Percentiles rank a stretch among this genome's conserved stretches.
These are phyloP conservation scores for Lutjanus campechanus DNA, from an alignment of 2,797 vertebrate species.

Conservation along the genomic window DNA sequence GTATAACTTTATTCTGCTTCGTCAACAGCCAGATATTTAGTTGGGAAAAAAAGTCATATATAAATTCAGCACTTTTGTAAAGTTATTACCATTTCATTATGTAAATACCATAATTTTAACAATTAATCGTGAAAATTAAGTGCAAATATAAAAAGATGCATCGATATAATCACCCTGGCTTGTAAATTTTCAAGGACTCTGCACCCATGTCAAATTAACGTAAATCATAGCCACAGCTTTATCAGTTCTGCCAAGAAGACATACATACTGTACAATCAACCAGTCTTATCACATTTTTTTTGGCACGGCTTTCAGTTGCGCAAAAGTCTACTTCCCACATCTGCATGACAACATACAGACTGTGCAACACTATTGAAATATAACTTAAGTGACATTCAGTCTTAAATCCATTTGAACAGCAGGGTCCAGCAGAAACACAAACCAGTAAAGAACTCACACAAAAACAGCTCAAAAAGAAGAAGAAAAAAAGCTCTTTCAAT, in stretches of 20 bases:
- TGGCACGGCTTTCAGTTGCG: constrained; percentile 70
- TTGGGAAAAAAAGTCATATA: constrained; percentile 47
- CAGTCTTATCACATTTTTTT: constrained; percentile 78
- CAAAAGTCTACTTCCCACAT: constrained; percentile 51
- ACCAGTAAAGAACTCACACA: constrained; percentile 48
- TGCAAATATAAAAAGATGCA: constrained; percentile 74
- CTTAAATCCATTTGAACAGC: constrained; percentile 57
- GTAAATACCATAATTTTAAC: constrained; percentile 66
- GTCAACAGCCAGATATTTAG: constrained; percentile 64
- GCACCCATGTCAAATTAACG: no score
- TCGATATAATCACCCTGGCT: constrained; percentile 47
- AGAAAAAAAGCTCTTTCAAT: constrained; percentile 31
- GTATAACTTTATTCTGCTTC: constrained; percentile 75
- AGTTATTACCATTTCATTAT: constrained; percentile 59
- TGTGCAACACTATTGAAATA: constrained; percentile 71
- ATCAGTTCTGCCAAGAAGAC: constrained; percentile 66
- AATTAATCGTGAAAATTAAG: constrained; percentile 66
- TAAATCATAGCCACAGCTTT: constrained; percentile 52
- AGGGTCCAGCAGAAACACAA: constrained; percentile 58
- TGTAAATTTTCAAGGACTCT: constrained; percentile 5
- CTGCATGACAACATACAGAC: constrained; percentile 58
- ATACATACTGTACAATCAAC: constrained; percentile 78
- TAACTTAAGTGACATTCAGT: constrained; percentile 66
- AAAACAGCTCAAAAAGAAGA: constrained; percentile 29
- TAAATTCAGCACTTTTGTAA: constrained; percentile 63